phyloP scores from a whole-genome alignment of 2,888 invertebrate species.

The Bursaphelenchus okinawaensis region DNA sequence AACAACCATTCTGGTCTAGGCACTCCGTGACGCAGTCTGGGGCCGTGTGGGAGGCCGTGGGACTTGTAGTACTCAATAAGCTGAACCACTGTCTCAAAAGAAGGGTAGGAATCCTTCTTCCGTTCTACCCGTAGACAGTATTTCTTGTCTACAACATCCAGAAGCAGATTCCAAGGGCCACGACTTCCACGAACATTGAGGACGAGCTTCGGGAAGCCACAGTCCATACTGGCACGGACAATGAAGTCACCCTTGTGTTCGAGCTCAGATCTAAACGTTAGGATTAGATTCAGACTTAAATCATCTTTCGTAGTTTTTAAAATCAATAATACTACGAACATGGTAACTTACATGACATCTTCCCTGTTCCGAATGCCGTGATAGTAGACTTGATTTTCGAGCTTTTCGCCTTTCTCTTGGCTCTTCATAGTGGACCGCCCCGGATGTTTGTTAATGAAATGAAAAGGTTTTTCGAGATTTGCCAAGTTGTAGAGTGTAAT shows the following conservation, averaged over 20 bases:
- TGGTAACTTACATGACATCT: too few species aligned
- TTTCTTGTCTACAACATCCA: background rate
- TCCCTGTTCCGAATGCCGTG: too few species aligned
- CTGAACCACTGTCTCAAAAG: constrained; percentile 22
- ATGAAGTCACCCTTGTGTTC: constrained; percentile 33
- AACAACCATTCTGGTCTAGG: constrained; percentile 35
- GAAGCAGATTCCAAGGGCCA: constrained; percentile 21
- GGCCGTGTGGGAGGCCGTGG: constrained; percentile 15
- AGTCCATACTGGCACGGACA: constrained; percentile 33
- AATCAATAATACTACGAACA: too few species aligned
- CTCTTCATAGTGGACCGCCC: too few species aligned
- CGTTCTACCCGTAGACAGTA: constrained; percentile 13
- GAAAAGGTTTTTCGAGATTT: too few species aligned
- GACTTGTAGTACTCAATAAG: constrained; percentile 32
- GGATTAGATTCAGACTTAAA: too few species aligned
- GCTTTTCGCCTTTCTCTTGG: too few species aligned
- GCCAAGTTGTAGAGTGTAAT: too few species aligned
- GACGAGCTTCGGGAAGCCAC: constrained; percentile 21
- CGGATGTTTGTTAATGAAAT: too few species aligned
- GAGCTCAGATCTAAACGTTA: constrained; percentile 19
- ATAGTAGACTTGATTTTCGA: too few species aligned
- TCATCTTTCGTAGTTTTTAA: too few species aligned
- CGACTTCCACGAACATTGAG: constrained; percentile 22
- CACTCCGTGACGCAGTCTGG: constrained; percentile 18
- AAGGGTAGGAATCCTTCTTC: background rate